phyloP scores from a whole-genome alignment of 2,888 invertebrate genomes.

The Drepana falcataria region DNA sequence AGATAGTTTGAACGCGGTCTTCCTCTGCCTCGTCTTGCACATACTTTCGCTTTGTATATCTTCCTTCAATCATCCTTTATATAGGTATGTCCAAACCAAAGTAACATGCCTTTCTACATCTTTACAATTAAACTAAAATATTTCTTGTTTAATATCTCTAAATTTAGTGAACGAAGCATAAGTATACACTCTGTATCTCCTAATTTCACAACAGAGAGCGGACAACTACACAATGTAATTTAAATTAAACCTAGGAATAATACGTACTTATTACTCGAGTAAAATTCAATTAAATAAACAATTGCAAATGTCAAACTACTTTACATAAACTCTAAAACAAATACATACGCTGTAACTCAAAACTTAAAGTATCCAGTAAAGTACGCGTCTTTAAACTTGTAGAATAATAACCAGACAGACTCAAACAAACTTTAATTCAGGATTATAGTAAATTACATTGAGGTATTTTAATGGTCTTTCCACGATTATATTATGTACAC shows the following conservation, averaged over 20 bases:
- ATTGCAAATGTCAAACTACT: neutral
- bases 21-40: no score
- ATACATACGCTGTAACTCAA: neutral
- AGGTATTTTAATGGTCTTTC: neutral
- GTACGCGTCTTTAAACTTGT: neutral
- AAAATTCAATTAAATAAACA: neutral
- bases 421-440: neutral
- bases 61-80: no score
- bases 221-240: neutral
- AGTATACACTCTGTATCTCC: constrained; percentile 44
- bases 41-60: no score
- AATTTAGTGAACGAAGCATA: no score
- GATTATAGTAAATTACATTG: neutral
- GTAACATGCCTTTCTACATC: no score
- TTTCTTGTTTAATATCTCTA: no score
- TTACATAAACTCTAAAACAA: neutral
- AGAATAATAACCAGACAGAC: neutral
- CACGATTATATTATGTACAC: neutral
- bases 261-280: no score
- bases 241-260: no score
- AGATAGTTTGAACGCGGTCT: no score
- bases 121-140: no score
- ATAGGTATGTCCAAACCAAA: no score
- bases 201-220: constrained; percentile 38
- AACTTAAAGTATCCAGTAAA: no score